Conservation (phyloP, 2,113 vertebrate species). For the Oncorhynchus clarkii region DNA sequence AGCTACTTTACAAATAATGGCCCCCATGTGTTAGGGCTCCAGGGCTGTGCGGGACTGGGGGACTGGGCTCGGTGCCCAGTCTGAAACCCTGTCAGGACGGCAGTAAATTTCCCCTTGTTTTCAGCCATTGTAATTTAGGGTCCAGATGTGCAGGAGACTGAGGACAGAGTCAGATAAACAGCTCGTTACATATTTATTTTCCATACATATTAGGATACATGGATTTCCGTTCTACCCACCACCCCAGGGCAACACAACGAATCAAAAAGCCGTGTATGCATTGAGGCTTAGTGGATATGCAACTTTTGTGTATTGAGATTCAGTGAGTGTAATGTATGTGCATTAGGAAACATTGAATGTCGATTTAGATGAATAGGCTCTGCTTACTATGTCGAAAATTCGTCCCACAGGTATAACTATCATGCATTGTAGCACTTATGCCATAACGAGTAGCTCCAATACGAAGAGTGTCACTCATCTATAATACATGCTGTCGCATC, state of each 20-base stretch:
- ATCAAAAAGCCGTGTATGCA: too few relatives aligned
- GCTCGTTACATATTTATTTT: slow-evolving; percentile 62
- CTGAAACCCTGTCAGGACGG: slow-evolving; percentile 71
- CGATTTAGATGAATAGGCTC: too few relatives aligned
- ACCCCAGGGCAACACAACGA: slow-evolving; percentile 13
- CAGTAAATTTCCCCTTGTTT: slow-evolving; percentile 75
- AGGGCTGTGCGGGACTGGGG: slow-evolving; percentile 64
- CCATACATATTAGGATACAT: slow-evolving; percentile 40
- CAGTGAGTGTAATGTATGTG: neutral
- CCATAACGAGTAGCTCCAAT: too few relatives aligned
- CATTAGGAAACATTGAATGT: too few relatives aligned
- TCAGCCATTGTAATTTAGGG: slow-evolving; percentile 71
- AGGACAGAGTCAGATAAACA: slow-evolving; percentile 65
- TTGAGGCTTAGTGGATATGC: too few relatives aligned
- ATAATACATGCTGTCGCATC: too few relatives aligned
- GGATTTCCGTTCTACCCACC: slow-evolving; percentile 16
- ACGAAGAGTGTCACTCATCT: too few relatives aligned
- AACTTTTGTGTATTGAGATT: neutral
- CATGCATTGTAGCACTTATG: too few relatives aligned
- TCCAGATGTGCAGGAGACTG: slow-evolving; percentile 74
- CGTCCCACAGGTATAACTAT: too few relatives aligned
- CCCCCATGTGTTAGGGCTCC: slow-evolving; percentile 69
- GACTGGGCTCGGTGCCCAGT: slow-evolving; percentile 73
- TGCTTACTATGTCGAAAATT: too few relatives aligned
- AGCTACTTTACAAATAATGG: slow-evolving; percentile 77